Conservation (phyloP, 1,140 invertebrate genomes). For the Leptestheria dahalacensis region DNA sequence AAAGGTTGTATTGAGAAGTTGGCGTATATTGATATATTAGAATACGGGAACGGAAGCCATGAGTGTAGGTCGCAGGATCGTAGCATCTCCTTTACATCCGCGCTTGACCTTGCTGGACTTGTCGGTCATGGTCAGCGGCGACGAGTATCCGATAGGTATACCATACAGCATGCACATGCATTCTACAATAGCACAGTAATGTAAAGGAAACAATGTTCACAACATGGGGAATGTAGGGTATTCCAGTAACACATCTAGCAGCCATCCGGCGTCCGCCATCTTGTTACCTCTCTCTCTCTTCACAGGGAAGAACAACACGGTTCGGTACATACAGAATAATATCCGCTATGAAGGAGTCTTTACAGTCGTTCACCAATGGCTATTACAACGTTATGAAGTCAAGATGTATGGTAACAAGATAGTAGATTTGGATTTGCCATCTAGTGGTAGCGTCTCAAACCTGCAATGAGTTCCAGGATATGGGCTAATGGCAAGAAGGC, state of each 20-base stretch:
- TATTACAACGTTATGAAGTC: no score
- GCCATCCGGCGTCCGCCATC: no score
- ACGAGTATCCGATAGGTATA: conserved; percentile 88
- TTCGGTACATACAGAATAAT: no score
- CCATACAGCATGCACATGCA: conserved; percentile 45
- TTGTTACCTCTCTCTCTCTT: no score
- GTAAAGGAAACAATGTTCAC: background rate
- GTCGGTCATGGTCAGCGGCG: conserved; percentile 86
- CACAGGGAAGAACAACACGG: no score
- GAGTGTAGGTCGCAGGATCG: conserved; percentile 79
- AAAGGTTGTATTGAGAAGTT: background rate
- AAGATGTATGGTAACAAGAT: no score
- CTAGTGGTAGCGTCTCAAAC: conserved; percentile 22
- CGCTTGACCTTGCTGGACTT: conserved; percentile 88
- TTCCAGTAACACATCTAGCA: background rate
- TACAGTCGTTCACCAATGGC: no score
- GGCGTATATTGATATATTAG: conserved; percentile 15
- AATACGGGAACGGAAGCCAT: conserved; percentile 87
- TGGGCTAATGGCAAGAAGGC: conserved; percentile 94
- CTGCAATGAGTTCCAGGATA: conserved; percentile 77
- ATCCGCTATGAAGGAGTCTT: no score
- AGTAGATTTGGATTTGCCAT: no score
- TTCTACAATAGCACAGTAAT: conserved; percentile 25
- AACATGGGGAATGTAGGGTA: no score
- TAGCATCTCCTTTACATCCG: conserved; percentile 79